Percentiles rank a stretch among this genome's conserved stretches.
These are phyloP conservation scores for Tribolium freemani DNA, from an alignment of 2,888 invertebrate species.

Conservation along the genomic window DNA sequence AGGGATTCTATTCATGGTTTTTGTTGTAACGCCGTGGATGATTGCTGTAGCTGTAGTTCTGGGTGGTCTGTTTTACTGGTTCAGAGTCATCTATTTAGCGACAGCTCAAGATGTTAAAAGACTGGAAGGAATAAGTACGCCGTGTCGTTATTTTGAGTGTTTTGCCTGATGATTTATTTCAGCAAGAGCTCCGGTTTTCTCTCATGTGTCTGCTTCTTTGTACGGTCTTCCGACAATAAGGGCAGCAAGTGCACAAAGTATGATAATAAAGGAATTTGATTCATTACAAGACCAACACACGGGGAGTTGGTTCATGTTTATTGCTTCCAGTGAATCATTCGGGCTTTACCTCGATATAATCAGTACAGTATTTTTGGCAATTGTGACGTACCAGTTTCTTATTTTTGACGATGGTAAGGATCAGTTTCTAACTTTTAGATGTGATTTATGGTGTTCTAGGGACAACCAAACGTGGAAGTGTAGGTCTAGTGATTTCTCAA, in stretches of 20 bases:
- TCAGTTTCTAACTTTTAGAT: constrained; percentile 34
- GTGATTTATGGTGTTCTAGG: constrained; percentile 62
- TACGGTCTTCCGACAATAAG: constrained; percentile 90
- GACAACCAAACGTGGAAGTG: constrained; percentile 75
- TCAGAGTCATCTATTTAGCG: constrained; percentile 77
- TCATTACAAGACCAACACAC: constrained; percentile 79
- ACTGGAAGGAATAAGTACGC: constrained; percentile 71
- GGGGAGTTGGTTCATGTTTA: constrained; percentile 73
- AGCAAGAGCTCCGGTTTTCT: constrained; percentile 91
- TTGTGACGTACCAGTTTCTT: constrained; percentile 77
- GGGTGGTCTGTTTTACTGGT: constrained; percentile 74
- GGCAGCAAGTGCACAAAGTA: constrained; percentile 79
- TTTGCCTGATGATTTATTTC: constrained; percentile 54
- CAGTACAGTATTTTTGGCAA: constrained; percentile 74
- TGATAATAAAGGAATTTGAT: constrained; percentile 84
- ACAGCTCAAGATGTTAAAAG: constrained; percentile 83
- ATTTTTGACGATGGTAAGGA: constrained; percentile 72
- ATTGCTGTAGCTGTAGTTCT: constrained; percentile 76
- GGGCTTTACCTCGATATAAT: constrained; percentile 77
- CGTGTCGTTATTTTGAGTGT: neutral
- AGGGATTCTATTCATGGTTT: constrained; percentile 80
- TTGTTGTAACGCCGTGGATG: constrained; percentile 79
- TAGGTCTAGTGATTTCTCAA: constrained; percentile 81
- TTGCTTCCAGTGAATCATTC: constrained; percentile 75
- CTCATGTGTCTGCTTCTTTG: constrained; percentile 89